Percentiles rank a stretch among this genome's conserved stretches.
These are phyloP conservation scores for Sturmia bella DNA, from an alignment of 2,888 invertebrate species.

Conservation along the genomic window DNA sequence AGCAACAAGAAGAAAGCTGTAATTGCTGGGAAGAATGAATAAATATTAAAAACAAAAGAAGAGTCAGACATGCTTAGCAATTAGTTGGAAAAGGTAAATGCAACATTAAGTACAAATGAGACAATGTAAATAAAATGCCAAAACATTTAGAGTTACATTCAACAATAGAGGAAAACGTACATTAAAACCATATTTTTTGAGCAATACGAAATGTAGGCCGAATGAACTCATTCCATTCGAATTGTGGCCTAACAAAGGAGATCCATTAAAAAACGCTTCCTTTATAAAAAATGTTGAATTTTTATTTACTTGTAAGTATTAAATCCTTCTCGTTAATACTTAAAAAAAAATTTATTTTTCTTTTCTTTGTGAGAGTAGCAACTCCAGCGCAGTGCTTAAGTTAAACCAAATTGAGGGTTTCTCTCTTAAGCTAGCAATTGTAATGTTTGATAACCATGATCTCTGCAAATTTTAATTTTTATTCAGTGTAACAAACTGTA, in stretches of 20 bases:
- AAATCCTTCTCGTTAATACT: not conserved
- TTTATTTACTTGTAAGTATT: conserved; percentile 2
- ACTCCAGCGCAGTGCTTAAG: no score
- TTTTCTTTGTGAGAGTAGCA: no score
- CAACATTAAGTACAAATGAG: conserved; percentile 27
- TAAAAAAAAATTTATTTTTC: no score
- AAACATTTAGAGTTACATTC: conserved; percentile 27
- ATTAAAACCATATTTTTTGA: not conserved
- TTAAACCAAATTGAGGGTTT: no score
- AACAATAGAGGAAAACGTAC: conserved; percentile 7
- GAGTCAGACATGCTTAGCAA: conserved; percentile 15
- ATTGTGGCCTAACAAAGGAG: conserved; percentile 38
- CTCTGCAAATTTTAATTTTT: no score
- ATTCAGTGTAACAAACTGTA: no score
- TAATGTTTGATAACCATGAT: no score
- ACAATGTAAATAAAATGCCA: conserved; percentile 35
- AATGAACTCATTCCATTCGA: conserved; percentile 14
- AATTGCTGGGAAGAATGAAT: conserved; percentile 9
- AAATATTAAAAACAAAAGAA: not conserved
- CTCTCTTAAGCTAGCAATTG: no score
- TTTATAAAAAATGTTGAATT: not conserved
- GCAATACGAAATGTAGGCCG: conserved; percentile 49
- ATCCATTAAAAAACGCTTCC: conserved; percentile 20
- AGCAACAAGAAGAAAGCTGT: conserved; percentile 14
- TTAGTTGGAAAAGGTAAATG: conserved; percentile 47